Conservation (phyloP, 2,888 invertebrate genomes). For the Gastrophysa polygoni region DNA sequence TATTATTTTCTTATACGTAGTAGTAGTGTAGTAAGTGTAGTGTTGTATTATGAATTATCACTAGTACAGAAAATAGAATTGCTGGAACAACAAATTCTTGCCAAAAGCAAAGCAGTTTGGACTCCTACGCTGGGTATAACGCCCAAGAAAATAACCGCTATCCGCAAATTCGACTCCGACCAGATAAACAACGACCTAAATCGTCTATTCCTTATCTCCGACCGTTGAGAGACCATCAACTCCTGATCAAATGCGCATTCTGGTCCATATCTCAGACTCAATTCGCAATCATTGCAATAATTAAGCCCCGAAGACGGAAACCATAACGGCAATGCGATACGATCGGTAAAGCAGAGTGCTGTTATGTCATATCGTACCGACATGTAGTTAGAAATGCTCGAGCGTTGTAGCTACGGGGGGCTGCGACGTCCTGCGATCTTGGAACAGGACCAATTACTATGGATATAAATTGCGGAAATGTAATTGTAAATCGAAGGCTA, state of each 20-base stretch:
- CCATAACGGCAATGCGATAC: not conserved
- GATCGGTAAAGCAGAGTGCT: not conserved
- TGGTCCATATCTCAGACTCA: not conserved
- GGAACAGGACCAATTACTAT: not conserved
- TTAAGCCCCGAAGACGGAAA: conserved; percentile 1
- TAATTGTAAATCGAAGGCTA: not conserved
- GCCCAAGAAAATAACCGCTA: too few relatives aligned
- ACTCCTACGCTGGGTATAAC: too few relatives aligned
- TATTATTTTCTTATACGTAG: too few relatives aligned
- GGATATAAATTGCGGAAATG: not conserved
- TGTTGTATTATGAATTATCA: too few relatives aligned
- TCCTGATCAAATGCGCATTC: not conserved
- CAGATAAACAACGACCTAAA: too few relatives aligned
- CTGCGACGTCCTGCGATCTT: not conserved
- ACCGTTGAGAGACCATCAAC: too few relatives aligned
- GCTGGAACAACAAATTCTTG: too few relatives aligned
- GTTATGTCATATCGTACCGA: not conserved
- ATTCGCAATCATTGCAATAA: not conserved
- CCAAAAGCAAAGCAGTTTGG: too few relatives aligned
- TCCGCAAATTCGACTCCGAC: too few relatives aligned
- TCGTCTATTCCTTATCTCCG: too few relatives aligned
- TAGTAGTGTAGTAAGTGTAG: too few relatives aligned
- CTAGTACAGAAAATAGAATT: too few relatives aligned
- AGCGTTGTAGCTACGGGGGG: not conserved
- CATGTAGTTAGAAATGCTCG: not conserved